These are phyloP conservation scores for Gnathonemus longibarbis DNA, from an alignment of 2,113 vertebrate species.

Conservation along the genomic window DNA sequence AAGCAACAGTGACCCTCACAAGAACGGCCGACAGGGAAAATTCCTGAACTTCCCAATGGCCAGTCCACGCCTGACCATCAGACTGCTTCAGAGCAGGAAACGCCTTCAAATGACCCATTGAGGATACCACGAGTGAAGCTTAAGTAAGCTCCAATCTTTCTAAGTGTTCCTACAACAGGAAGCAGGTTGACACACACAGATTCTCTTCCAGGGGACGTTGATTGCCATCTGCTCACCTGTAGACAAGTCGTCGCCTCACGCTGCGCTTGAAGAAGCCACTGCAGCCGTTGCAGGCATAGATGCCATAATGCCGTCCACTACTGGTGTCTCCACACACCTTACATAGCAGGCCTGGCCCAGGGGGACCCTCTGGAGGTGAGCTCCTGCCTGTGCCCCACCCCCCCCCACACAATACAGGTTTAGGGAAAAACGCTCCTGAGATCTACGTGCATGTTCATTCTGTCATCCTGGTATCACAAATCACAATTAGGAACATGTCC, in stretches of 20 bases:
- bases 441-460: not conserved
- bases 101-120: not conserved
- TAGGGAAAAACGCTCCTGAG: not conserved
- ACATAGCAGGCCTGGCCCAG: conserved; percentile 75
- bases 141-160: not conserved
- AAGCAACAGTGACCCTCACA: not conserved
- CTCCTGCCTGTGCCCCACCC: conserved; percentile 48
- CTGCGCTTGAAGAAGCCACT: conserved; percentile 98
- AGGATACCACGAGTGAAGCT: not conserved
- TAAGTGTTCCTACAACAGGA: not conserved
- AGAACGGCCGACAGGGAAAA: not conserved
- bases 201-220: not conserved
- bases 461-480: not conserved
- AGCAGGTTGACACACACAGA: not conserved
- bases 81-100: not conserved
- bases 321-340: conserved; percentile 93
- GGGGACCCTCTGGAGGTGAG: conserved; percentile 59
- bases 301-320: conserved; percentile 94
- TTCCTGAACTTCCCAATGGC: not conserved
- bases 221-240: conserved; percentile 60
- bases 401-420: not conserved
- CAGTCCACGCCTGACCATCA: not conserved
- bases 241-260: conserved; percentile 86
- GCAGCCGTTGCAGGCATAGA: conserved; percentile 96
- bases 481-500: not conserved